These are phyloP conservation scores for Philonicus albiceps DNA, from an alignment of 2,888 invertebrate genomes.

Conservation along the genomic window DNA sequence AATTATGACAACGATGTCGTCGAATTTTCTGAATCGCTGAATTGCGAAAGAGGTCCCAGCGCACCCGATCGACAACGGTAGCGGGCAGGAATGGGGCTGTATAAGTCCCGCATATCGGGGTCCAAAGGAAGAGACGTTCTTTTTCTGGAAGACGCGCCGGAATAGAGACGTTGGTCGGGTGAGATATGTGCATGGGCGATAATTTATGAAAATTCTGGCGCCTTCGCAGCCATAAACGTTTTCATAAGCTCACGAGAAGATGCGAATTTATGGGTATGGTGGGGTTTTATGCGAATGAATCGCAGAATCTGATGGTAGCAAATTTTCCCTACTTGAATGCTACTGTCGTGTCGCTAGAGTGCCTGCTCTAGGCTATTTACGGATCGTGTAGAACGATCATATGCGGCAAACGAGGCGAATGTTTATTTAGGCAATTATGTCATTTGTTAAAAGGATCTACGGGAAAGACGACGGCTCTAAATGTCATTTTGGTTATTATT, in stretches of 20 bases:
- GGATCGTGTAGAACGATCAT: not conserved
- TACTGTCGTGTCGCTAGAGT: not conserved
- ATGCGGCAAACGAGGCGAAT: not conserved
- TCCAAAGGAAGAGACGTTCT: not conserved
- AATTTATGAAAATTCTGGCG: not conserved
- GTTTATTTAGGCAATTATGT: not conserved
- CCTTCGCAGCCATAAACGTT: conserved; percentile 1
- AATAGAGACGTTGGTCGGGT: not conserved
- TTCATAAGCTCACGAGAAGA: not conserved
- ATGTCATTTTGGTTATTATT: not conserved
- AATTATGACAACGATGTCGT: conserved; percentile 25
- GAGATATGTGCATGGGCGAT: conserved; percentile 9
- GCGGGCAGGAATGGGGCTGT: not conserved
- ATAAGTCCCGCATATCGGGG: not conserved
- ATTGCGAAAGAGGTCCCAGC: not conserved
- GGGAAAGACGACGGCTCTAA: not conserved
- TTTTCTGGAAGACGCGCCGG: not conserved
- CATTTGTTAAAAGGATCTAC: not conserved
- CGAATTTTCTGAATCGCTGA: conserved; percentile 25
- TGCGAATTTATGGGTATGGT: not conserved
- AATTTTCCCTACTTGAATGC: not conserved
- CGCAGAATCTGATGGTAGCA: not conserved
- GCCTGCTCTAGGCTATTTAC: not conserved
- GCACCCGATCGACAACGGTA: not conserved
- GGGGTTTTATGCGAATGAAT: not conserved